Base-by-base conservation (phyloP, 2,888 invertebrate genomes). In the Hirudinaria manillensis region DNA sequence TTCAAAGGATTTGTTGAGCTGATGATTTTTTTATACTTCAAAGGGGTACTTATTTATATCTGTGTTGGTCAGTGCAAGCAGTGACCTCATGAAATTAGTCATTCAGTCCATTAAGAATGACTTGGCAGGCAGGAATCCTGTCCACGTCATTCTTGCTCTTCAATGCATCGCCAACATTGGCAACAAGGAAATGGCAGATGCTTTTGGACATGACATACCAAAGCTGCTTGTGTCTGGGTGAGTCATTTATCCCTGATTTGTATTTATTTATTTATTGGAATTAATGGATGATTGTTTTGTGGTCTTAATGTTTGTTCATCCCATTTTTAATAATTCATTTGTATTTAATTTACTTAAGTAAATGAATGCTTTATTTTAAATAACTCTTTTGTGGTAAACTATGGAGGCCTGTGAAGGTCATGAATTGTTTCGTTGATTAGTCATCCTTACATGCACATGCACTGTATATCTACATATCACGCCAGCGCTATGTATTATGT, bases 101-200 rank as follows among this genome's bases (percentile, higher is more conserved):
- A 96, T 98, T 82, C 98, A 99, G 87, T 95, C 95, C 85, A 98
- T 99, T 84, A 97, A 98, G 87, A 98, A 98, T 89, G 99, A 99
- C 88, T 88, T 99, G 84, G 91, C 91, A 82, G 94, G 78, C 90
- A 87, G 89, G 81, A 99, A 99, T 88, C 98, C 99, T 65, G 93
- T 98, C 83, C 97, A 98, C 85, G 96, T 99, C 75, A 98, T 97
- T 87, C 89, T 99, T 84, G 98, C 99, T 71, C 89, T 99, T 80
- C 98, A 99, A 87, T 99, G 99, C 87, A 98, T 99, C 84, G 98
- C 99, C 75, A 99, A 99, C 86, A 98, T 99, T 86, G 99, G 99
- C 76, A 96, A 95, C 85, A 92, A 94, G 83, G 99, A 99, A 85
- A 99, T 99, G 99, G 98, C 98, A 24, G 98, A 99, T 86, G 96